phyloP scores from a whole-genome alignment of 2,113 vertebrate genomes.

The Cottus gobio region DNA sequence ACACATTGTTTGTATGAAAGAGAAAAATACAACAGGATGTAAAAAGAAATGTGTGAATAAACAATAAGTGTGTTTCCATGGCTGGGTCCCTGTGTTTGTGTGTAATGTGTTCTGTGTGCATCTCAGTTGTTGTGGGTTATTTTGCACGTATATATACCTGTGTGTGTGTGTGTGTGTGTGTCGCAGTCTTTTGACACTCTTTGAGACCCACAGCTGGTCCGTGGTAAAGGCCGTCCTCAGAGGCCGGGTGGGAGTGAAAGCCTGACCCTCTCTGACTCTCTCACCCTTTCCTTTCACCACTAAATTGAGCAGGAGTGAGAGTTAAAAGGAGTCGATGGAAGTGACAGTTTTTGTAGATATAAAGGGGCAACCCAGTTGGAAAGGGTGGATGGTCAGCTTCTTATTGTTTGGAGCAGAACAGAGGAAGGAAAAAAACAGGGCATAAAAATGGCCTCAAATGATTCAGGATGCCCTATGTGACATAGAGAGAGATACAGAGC shows the following conservation, averaged over 20 bases:
- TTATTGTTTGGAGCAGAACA: background rate
- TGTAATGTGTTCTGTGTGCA: background rate
- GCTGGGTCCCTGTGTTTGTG: constrained; percentile 20
- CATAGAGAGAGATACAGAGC: too few relatives aligned
- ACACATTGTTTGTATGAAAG: constrained; percentile 22
- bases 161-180: background rate
- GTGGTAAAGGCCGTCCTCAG: constrained; percentile 29
- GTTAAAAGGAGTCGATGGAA: too few relatives aligned
- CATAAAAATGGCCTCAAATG: background rate
- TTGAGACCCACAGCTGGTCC: constrained; percentile 23
- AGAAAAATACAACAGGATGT: constrained; percentile 26
- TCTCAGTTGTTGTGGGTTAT: background rate
- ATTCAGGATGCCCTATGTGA: background rate
- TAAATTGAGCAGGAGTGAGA: constrained; percentile 34
- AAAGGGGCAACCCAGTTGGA: background rate
- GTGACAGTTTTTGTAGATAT: constrained; percentile 5
- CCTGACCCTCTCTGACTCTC: background rate
- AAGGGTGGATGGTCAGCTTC: background rate
- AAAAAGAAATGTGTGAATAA: constrained; percentile 28
- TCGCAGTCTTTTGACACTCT: constrained; percentile 28
- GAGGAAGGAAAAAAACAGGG: background rate
- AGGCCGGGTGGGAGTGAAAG: constrained; percentile 40
- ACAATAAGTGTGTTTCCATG: constrained; percentile 4
- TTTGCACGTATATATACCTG: background rate
- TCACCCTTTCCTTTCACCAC: constrained; percentile 42